These are phyloP conservation scores for Antechinus flavipes DNA, from an alignment of 2,113 vertebrate species.

Conservation along the genomic window DNA sequence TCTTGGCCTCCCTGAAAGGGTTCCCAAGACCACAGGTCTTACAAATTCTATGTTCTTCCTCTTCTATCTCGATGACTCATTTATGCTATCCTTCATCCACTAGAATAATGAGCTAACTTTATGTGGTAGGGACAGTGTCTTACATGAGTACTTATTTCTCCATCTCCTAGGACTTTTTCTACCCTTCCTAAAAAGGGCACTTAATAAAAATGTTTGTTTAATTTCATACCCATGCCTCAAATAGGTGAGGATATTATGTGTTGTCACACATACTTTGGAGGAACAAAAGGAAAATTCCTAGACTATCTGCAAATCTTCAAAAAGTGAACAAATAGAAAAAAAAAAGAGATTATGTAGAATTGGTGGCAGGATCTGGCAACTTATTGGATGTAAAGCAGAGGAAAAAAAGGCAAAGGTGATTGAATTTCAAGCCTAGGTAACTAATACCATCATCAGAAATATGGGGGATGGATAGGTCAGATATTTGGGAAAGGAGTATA, in stretches of 20 bases:
- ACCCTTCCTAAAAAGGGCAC: background rate
- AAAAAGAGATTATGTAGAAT: background rate
- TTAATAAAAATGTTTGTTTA: background rate
- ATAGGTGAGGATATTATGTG: background rate
- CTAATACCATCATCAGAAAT: background rate
- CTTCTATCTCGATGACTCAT: background rate
- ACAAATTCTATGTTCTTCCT: background rate
- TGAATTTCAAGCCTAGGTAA: background rate
- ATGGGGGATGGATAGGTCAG: background rate
- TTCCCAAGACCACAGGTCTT: background rate
- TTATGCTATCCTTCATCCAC: background rate
- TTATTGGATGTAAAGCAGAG: background rate
- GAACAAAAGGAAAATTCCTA: background rate
- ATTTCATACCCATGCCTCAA: background rate
- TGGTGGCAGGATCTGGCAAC: background rate
- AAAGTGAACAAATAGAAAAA: background rate
- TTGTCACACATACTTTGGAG: background rate
- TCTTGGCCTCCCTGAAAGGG: background rate
- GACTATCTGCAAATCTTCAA: background rate
- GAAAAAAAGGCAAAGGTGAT: background rate
- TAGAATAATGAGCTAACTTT: background rate
- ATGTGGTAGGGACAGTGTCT: background rate
- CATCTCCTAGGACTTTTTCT: background rate
- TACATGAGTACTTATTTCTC: background rate
- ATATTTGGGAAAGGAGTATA: background rate